Conservation (phyloP, 2,113 vertebrate species). For the Hemibagrus wyckioides region DNA sequence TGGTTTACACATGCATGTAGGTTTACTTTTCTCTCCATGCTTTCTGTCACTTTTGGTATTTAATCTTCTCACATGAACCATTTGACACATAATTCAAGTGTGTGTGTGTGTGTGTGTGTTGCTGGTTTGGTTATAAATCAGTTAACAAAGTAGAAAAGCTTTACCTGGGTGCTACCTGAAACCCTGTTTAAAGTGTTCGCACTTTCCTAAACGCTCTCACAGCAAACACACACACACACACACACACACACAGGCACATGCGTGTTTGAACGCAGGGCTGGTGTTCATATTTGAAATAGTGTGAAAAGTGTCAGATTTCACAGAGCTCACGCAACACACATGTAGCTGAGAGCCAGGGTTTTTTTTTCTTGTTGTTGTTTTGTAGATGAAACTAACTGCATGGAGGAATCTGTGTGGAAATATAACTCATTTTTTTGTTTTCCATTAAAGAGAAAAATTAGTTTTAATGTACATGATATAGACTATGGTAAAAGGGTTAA, state of each 20-base stretch:
- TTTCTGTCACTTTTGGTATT: not conserved
- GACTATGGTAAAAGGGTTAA: not conserved
- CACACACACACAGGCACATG: conserved; percentile 13
- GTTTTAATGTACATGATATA: not conserved
- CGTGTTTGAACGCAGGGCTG: conserved; percentile 42
- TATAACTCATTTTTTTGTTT: not conserved
- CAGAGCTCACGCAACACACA: not conserved
- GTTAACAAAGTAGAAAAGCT: not conserved
- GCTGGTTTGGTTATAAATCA: not conserved
- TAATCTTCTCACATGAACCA: not conserved
- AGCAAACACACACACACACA: conserved; percentile 68
- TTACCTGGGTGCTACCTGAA: not conserved
- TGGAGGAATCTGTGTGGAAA: not conserved
- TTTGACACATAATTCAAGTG: not conserved
- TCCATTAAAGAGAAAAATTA: too few relatives aligned
- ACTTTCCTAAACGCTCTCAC: conserved; percentile 62
- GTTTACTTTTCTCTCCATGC: not conserved
- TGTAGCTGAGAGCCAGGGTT: not conserved
- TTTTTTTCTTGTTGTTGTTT: too few relatives aligned
- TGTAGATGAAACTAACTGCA: not conserved
- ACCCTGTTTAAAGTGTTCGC: conserved; percentile 42
- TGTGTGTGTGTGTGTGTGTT: not conserved
- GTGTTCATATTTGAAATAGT: conserved; percentile 66
- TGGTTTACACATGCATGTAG: not conserved
- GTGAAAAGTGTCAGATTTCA: conserved; percentile 48